These are phyloP conservation scores for Botrylloides violaceus DNA, from an alignment of 23 tunicate genomes.

Conservation along the genomic window DNA sequence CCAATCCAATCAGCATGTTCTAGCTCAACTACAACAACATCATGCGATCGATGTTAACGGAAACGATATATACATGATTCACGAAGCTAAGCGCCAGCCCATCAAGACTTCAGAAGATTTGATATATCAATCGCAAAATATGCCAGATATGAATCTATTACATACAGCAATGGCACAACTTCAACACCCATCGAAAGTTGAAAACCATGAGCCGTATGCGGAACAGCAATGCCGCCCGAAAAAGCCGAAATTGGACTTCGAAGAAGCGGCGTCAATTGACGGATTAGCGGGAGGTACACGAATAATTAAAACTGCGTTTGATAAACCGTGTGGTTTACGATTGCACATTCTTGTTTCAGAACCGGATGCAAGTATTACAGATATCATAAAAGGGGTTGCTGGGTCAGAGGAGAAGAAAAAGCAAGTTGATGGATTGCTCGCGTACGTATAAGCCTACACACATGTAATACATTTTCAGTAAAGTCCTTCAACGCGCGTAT, in stretches of 20 bases:
- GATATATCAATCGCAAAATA: not conserved
- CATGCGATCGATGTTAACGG: not conserved
- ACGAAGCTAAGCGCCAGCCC: not conserved
- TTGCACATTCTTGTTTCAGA: not conserved
- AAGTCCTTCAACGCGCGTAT: not conserved
- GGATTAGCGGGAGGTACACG: not conserved
- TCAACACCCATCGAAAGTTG: not conserved
- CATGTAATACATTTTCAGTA: no score
- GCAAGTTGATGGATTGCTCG: constrained; percentile 32
- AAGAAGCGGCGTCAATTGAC: constrained; percentile 10
- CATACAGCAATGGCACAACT: not conserved
- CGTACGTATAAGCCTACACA: constrained; percentile 27
- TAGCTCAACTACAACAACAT: constrained; percentile 8
- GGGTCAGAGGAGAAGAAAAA: constrained; percentile 58
- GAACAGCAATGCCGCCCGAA: not conserved
- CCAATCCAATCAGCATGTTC: constrained; percentile 5
- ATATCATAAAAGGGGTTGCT: constrained; percentile 63
- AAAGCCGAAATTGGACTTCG: not conserved
- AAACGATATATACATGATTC: constrained; percentile 10
- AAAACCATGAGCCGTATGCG: not conserved
- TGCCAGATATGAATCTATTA: not conserved
- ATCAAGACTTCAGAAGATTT: not conserved
- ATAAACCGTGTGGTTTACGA: not conserved
- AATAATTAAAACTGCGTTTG: not conserved
- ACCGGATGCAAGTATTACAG: constrained; percentile 33